phyloP scores from a whole-genome alignment of 2,888 invertebrate species.

The Ptychoptera albimana region DNA sequence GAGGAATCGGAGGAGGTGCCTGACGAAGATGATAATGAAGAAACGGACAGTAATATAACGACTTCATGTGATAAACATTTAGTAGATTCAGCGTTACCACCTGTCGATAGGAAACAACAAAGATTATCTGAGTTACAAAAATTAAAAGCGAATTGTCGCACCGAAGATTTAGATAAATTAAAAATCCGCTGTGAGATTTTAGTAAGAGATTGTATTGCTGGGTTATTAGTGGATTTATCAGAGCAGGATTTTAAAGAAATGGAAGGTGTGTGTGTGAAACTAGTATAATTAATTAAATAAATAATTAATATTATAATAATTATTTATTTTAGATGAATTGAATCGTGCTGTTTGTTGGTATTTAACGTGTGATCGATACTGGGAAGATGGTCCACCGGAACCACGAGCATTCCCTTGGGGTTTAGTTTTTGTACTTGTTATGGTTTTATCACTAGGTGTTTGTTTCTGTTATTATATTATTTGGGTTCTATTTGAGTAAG shows the following conservation, averaged over 20 bases:
- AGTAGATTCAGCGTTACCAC: conserved; percentile 53
- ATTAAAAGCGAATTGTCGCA: conserved; percentile 63
- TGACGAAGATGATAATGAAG: conserved; percentile 21
- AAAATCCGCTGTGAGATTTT: conserved; percentile 56
- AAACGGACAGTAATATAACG: conserved; percentile 36
- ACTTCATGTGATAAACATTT: conserved; percentile 44
- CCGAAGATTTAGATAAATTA: conserved; percentile 58
- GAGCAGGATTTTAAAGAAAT: conserved; percentile 73
- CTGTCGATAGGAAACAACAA: conserved; percentile 47
- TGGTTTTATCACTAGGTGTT: conserved; percentile 65
- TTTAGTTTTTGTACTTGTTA: conserved; percentile 55
- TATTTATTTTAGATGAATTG: conserved; percentile 50
- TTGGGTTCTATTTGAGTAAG: conserved; percentile 86
- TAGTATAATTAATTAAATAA: conserved; percentile 4
- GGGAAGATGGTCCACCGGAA: conserved; percentile 68
- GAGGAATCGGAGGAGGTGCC: conserved; percentile 9
- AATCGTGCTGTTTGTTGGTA: conserved; percentile 85
- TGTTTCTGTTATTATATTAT: conserved; percentile 86
- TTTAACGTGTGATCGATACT: conserved; percentile 79
- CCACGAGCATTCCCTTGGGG: conserved; percentile 72
- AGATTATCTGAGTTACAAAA: conserved; percentile 51
- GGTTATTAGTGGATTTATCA: conserved; percentile 61
- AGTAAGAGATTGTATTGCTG: conserved; percentile 69
- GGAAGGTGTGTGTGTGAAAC: conserved; percentile 42
- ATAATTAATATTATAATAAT: conserved; percentile 1